phyloP scores from a whole-genome alignment of 2,888 invertebrate genomes.

The Urechis unicinctus region DNA sequence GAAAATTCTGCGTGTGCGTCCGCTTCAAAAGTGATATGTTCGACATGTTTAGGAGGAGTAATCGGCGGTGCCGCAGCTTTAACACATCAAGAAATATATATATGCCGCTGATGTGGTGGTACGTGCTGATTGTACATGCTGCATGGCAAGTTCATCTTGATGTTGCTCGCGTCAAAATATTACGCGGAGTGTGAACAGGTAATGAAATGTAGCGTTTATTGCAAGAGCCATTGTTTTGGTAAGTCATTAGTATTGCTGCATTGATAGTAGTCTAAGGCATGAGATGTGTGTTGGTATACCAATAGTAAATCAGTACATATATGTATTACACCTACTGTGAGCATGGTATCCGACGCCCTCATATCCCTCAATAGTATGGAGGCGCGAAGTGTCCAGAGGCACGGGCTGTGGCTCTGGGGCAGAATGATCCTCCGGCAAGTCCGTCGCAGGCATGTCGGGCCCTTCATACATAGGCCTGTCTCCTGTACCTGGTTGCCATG shows the following conservation, averaged over 20 bases:
- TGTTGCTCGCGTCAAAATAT: no score
- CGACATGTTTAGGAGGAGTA: slow-evolving; percentile 11
- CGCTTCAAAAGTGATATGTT: slow-evolving; percentile 7
- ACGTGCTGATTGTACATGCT: no score
- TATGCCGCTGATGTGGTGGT: no score
- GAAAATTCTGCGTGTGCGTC: slow-evolving; percentile 14
- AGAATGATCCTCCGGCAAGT: slow-evolving; percentile 22
- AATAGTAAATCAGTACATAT: no score
- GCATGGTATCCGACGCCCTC: slow-evolving; percentile 18
- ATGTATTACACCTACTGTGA: slow-evolving; percentile 11
- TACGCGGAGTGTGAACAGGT: no score
- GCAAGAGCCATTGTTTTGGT: no score
- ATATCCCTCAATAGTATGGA: slow-evolving; percentile 18
- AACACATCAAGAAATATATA: not conserved
- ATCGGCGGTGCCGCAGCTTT: slow-evolving; percentile 11
- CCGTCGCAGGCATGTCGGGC: slow-evolving; percentile 22
- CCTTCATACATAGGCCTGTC: slow-evolving; percentile 23
- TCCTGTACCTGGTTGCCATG: slow-evolving; percentile 22
- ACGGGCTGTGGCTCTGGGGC: slow-evolving; percentile 18
- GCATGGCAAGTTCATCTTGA: no score
- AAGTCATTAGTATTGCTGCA: no score
- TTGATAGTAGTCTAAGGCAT: no score
- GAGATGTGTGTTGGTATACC: no score
- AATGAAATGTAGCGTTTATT: no score
- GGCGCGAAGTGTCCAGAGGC: slow-evolving; percentile 19